Conservation (phyloP, 2,113 vertebrate genomes). For the Antennarius striatus region DNA sequence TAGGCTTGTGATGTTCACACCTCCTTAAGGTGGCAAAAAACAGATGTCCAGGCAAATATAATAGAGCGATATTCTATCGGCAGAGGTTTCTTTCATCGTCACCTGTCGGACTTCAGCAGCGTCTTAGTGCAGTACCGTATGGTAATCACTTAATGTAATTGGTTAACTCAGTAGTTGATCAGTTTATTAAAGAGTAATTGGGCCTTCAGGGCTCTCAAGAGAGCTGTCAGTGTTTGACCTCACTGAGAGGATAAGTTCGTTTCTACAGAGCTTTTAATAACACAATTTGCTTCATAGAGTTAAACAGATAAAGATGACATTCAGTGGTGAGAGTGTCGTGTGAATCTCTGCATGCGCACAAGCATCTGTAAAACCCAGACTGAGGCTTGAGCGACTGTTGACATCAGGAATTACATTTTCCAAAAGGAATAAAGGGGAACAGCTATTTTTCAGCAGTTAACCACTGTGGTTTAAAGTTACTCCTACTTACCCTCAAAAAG, state of each 20-base stretch:
- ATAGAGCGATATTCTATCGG: background rate
- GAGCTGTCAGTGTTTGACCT: constrained; percentile 30
- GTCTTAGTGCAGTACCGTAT: constrained; percentile 20
- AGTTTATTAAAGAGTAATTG: constrained; percentile 70
- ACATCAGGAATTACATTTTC: background rate
- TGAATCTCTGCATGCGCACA: background rate
- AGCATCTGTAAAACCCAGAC: background rate
- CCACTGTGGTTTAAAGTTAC: too few species aligned
- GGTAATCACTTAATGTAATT: constrained; percentile 64
- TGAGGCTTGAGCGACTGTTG: background rate
- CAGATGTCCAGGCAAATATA: background rate
- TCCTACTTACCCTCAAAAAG: background rate
- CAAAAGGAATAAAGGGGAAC: background rate
- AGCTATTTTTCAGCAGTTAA: background rate
- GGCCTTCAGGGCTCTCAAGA: constrained; percentile 32
- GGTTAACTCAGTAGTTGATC: constrained; percentile 65
- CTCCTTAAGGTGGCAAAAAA: background rate
- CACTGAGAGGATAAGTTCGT: background rate
- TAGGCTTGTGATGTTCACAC: background rate
- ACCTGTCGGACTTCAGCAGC: constrained; percentile 15
- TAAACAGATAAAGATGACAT: constrained; percentile 7
- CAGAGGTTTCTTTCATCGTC: constrained; percentile 14
- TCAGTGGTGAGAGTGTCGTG: background rate
- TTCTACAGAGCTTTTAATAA: constrained; percentile 14
- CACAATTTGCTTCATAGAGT: background rate